A percentile compares a stretch with the other conserved stretches of the same genome.
Conservation (phyloP, 2,888 invertebrate genomes). For the Hoplodrina ambigua region DNA sequence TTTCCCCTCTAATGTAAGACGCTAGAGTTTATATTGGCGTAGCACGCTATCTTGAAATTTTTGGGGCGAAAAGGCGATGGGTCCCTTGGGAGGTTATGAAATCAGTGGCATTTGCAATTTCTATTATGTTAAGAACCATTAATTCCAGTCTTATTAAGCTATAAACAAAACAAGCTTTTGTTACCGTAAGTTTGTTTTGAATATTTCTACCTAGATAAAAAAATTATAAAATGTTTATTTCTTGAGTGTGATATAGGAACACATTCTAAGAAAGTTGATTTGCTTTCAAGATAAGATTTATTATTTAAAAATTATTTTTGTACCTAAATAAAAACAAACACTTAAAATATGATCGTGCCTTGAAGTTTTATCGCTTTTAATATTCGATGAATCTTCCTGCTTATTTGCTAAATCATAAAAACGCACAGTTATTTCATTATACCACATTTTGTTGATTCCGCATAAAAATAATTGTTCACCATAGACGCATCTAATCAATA, state of each 20-base stretch:
- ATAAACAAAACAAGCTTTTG: conserved; percentile 87
- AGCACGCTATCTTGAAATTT: conserved; percentile 69
- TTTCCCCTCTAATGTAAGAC: conserved; percentile 64
- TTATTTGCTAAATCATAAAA: no score
- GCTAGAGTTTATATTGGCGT: conserved; percentile 67
- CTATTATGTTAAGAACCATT: conserved; percentile 91
- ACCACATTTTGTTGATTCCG: no score
- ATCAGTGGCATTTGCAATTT: conserved; percentile 93
- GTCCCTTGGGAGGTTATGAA: conserved; percentile 91
- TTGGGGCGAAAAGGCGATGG: conserved; percentile 88
- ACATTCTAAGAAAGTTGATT: conserved; percentile 1
- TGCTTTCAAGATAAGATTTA: background rate
- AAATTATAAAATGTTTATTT: conserved; percentile 13
- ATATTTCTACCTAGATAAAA: conserved; percentile 19
- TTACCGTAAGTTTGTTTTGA: conserved; percentile 63
- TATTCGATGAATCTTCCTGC: no score
- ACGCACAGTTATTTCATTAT: no score
- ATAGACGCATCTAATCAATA: no score
- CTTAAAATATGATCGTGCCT: no score
- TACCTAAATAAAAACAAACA: background rate
- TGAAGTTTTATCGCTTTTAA: no score
- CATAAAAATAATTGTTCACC: no score
- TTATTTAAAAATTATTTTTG: no score
- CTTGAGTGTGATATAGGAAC: background rate
- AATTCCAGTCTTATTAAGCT: conserved; percentile 89